Evolutionary conservation across 1,140 invertebrate species (phyloP), one percentile per base, ranked within the genome.

Genomic region (Rhyacophila brunnea): DNA sequence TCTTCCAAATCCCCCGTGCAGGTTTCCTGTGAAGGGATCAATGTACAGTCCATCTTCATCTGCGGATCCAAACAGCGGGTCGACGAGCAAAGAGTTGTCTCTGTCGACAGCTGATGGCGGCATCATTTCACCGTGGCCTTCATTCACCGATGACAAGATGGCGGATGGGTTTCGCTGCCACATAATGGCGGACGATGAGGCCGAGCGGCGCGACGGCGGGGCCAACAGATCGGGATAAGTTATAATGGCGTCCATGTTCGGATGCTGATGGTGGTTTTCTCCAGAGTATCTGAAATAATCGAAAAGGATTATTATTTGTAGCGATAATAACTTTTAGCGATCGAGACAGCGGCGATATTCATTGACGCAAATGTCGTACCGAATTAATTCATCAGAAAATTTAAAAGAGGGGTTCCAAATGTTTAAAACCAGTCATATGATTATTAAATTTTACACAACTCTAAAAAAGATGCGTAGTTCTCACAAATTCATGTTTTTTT

Each of bases 211-310:
- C 23, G 66, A 48, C 43, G 68, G 66, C 9, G 72, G 71, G 18
- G 71, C 72, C 35, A 76, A 67, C 18, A 74, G 50, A 66, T 76
- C 69, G 1, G 74, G 73, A 61, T 74, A 76, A 5, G 69, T 58
- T 49, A 76, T 64, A 43, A 74, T 61, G n/a, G 71, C 70, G 11
- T 60, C 58, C 7, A n/a, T 2, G 13, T 34, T 11, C 19, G 46
- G 65, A 46, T 44, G 65, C 57, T 52, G 67, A 42, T 51, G 54
- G 20, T 59, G 48, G 13, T 46, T 60, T 14, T 67, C 63, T 34
- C 45, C 52, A 35, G 61, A 68, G 46, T 68, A 67, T 47, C 67
- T 66, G 45, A 60, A 69, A 58, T 55, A 64, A 42, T 28, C 9
- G 4, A 28, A 28, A 28, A 3, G 23, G 9, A 5, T 28, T 28